phyloP scores from a whole-genome alignment of 2,888 invertebrate genomes.

The Melanargia galathea region DNA sequence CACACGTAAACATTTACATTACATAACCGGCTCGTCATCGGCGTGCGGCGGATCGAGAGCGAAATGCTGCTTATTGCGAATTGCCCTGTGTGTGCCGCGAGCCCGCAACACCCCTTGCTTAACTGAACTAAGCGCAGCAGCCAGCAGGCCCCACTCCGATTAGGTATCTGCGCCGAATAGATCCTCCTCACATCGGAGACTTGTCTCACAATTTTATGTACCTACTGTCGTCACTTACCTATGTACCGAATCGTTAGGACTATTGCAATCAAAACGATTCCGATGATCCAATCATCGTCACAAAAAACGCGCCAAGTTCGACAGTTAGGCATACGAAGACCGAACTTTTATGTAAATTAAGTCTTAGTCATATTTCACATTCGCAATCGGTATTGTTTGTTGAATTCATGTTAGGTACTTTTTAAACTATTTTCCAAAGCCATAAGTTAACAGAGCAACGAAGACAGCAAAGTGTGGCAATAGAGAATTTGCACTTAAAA shows the following conservation, averaged over 20 bases:
- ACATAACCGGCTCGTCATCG: slow-evolving; percentile 80
- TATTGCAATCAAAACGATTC: not conserved
- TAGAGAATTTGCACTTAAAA: too few species aligned
- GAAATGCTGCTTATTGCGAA: slow-evolving; percentile 65
- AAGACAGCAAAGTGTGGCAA: too few species aligned
- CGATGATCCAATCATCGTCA: too few species aligned
- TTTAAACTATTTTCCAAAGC: too few species aligned
- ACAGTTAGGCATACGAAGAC: too few species aligned
- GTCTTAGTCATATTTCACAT: too few species aligned
- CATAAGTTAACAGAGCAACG: too few species aligned
- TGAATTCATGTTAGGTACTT: too few species aligned
- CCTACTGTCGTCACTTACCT: not conserved
- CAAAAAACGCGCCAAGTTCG: too few species aligned
- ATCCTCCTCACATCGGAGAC: slow-evolving; percentile 39
- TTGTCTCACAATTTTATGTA: not conserved
- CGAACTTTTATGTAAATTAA: too few species aligned
- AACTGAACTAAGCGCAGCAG: slow-evolving; percentile 25
- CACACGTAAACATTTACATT: slow-evolving; percentile 82
- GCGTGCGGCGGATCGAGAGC: slow-evolving; percentile 71
- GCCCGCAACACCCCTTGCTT: slow-evolving; percentile 36
- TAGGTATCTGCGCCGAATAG: not conserved
- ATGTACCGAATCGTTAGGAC: not conserved
- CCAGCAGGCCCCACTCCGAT: slow-evolving; percentile 22
- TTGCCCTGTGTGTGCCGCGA: slow-evolving; percentile 49
- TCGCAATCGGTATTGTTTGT: too few species aligned